phyloP scores from a whole-genome alignment of 2,797 vertebrate species.

The Bradypus variegatus region DNA sequence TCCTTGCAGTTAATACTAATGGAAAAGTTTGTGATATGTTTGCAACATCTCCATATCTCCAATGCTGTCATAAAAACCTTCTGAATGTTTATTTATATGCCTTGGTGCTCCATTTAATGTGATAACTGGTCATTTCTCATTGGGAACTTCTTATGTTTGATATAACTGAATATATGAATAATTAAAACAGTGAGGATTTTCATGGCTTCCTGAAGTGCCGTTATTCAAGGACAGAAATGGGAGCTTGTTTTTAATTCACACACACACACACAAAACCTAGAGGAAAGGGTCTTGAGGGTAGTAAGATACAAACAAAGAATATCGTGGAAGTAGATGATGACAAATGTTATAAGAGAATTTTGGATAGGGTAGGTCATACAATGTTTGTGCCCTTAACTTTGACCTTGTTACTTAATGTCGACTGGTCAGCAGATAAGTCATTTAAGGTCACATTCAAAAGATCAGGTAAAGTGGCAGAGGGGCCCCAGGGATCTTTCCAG shows the following conservation, averaged over 20 bases:
- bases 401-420: background rate
- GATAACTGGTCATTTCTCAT: constrained; percentile 20
- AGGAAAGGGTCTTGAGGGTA: background rate
- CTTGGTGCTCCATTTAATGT: background rate
- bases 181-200: background rate
- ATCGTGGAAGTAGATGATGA: background rate
- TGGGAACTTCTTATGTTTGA: constrained; percentile 12
- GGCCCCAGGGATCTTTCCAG: no score
- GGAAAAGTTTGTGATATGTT: background rate
- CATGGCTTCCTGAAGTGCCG: background rate
- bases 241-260: background rate
- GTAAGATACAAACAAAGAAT: background rate
- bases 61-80: background rate
- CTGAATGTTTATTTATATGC: background rate
- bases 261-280: background rate
- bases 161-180: constrained; percentile 23
- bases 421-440: background rate
- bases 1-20: background rate
- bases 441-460: background rate
- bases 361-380: background rate
- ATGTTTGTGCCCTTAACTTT: background rate
- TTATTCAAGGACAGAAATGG: background rate
- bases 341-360: background rate
- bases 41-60: background rate
- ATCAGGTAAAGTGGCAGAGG: background rate